These are phyloP conservation scores for Spizella passerina DNA, from an alignment of 2,797 vertebrate genomes.

Conservation along the genomic window DNA sequence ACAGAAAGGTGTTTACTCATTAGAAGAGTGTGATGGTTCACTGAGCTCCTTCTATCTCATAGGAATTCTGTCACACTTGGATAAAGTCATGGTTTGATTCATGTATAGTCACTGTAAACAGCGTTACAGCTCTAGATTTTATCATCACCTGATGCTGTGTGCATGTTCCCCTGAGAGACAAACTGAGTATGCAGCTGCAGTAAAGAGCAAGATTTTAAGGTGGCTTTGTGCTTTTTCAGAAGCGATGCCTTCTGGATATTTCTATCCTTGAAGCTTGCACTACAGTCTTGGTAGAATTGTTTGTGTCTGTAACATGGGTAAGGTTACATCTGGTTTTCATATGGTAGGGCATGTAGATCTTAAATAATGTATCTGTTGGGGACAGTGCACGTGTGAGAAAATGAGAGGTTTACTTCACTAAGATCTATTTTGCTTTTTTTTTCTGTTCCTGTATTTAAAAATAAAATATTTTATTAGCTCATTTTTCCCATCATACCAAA, in stretches of 20 bases:
- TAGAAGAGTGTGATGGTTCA: not conserved
- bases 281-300: not conserved
- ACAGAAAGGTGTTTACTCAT: constrained; percentile 30
- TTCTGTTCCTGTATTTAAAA: not conserved
- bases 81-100: not conserved
- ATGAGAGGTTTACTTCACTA: not conserved
- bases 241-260: not conserved
- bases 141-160: not conserved
- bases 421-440: not conserved
- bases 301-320: not conserved
- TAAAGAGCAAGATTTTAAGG: not conserved
- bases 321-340: not conserved
- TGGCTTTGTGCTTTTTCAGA: not conserved
- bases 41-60: not conserved
- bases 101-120: not conserved
- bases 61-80: constrained; percentile 12
- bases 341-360: not conserved
- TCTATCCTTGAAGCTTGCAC: not conserved
- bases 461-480: not conserved
- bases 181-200: not conserved
- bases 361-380: not conserved
- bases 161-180: not conserved
- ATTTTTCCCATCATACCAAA: not conserved
- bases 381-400: not conserved
- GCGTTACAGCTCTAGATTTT: not conserved